A percentile compares a stretch with the other conserved stretches of the same genome.
Conservation (phyloP, 37 sponge, comb jelly and placozoan genomes). For the Petrosia ficiformis region DNA sequence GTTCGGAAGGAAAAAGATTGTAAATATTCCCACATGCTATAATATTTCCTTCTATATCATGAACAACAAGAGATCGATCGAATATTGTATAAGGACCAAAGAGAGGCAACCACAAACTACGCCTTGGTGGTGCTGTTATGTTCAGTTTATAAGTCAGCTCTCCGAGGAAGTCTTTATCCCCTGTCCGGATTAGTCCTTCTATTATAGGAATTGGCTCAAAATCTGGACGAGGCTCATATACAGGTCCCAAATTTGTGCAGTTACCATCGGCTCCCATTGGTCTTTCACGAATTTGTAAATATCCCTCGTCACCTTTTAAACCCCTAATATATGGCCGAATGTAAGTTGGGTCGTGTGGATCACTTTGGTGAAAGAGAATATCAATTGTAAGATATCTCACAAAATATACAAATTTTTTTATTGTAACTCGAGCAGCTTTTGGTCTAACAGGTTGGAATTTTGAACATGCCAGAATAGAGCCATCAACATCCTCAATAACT, state of each 20-base stretch:
- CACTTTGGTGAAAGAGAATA: slow-evolving; percentile 40
- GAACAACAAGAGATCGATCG: slow-evolving; percentile 26
- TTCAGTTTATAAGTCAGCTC: slow-evolving; percentile 9
- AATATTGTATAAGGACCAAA: slow-evolving; percentile 48
- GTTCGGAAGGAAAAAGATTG: too few species aligned
- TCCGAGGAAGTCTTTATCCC: slow-evolving; percentile 28
- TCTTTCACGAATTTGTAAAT: not conserved
- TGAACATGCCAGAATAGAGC: slow-evolving; percentile 29
- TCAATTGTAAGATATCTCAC: not conserved
- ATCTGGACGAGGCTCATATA: not conserved
- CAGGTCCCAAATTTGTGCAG: not conserved
- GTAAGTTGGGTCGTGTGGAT: slow-evolving; percentile 37
- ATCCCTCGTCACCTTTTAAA: not conserved
- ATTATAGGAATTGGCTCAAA: not conserved
- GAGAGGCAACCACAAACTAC: slow-evolving; percentile 35
- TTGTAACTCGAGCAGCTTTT: slow-evolving; percentile 10
- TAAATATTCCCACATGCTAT: slow-evolving; percentile 8
- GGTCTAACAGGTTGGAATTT: not conserved
- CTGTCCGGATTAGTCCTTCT: not conserved
- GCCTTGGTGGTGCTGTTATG: not conserved
- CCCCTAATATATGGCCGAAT: slow-evolving; percentile 16
- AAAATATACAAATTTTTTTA: slow-evolving; percentile 14
- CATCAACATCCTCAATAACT: slow-evolving; percentile 6
- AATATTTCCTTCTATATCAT: not conserved
- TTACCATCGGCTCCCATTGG: not conserved